Conservation (phyloP, 30 jellyfish, hydroid and myxozoan species). For the Aurelia coerulea region DNA sequence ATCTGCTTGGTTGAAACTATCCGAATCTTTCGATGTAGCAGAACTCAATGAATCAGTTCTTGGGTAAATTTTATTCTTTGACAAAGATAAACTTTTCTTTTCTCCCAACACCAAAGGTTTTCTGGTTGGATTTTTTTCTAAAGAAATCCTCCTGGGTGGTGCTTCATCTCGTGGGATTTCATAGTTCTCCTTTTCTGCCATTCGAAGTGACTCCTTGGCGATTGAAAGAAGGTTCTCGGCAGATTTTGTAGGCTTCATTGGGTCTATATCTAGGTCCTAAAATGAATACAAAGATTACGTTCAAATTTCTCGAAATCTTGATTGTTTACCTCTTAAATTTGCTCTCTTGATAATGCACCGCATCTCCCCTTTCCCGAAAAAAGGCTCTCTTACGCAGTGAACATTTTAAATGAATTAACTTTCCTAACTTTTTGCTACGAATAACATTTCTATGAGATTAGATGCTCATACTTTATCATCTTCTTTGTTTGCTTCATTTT, state of each 20-base stretch:
- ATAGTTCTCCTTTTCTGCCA: background rate
- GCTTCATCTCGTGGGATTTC: background rate
- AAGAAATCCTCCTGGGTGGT: background rate
- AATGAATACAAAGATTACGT: background rate
- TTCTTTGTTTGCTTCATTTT: too few species aligned
- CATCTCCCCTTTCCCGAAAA: too few species aligned
- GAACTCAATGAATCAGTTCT: slow-evolving; percentile 20
- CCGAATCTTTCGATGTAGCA: slow-evolving; percentile 18
- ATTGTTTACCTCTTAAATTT: too few species aligned
- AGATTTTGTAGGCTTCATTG: slow-evolving; percentile 23
- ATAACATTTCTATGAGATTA: too few species aligned
- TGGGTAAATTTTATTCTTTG: background rate
- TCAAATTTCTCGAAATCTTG: too few species aligned
- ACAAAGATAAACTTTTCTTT: background rate
- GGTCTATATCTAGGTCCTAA: slow-evolving; percentile 10
- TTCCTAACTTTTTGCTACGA: too few species aligned
- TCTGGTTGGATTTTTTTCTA: background rate
- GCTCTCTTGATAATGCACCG: too few species aligned
- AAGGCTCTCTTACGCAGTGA: too few species aligned
- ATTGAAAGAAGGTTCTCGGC: slow-evolving; percentile 31
- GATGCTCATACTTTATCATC: too few species aligned
- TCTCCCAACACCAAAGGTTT: slow-evolving; percentile 1
- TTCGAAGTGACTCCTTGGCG: slow-evolving; percentile 43
- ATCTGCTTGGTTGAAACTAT: slow-evolving; percentile 1
- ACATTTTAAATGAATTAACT: too few species aligned